Evolutionary conservation across 2,888 invertebrate species (phyloP), one percentile per base, ranked within the genome.

Genomic region (Pomacea canaliculata): DNA sequence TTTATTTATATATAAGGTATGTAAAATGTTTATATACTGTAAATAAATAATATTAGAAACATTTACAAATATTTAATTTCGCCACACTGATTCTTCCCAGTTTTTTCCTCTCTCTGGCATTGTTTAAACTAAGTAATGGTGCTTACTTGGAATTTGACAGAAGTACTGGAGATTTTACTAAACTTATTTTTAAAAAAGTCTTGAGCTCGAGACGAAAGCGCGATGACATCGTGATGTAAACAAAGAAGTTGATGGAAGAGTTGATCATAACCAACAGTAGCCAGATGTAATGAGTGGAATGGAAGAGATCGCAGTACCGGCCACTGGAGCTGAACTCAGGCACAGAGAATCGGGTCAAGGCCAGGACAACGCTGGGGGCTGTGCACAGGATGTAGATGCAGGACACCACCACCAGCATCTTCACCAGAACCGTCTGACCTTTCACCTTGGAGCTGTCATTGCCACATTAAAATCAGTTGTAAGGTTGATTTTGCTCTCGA

Each of bases 211-310:
- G 1, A 12, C 27, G n/a, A 27, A 63, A 63, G 0, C 63, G 63
- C 12, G 63, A 63, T 0, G 63, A 63, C 63, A 23, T 23, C 51
- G 23, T 51, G 56, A 51, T 16, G 59, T 70, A 70, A 18, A 70
- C 56, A 16, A 51, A 51, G 70, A 70, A 70, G 27, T 51, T 70
- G 70, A 51, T 27, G 19, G 51, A 13, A 18, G n/a, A 51, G 70
- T 70, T 70, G 70, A 70, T 10, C 56, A 51, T 48, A 7, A 49
- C 51, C 18, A 51, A 1, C 56, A 51, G 51, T 8, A 56, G n/a
- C 56, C 70, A 7, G 8, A 51, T 12, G 18, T 12, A 23, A 51
- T 51, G 7, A 13, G 7, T 51, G n/a, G 49, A 18, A 3, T 49
- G 13, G 56, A 49, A 70, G 7, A 70, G 18, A n/a, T 70, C 10